phyloP scores from a whole-genome alignment of 2,797 vertebrate genomes.

The Danio tinwini region DNA sequence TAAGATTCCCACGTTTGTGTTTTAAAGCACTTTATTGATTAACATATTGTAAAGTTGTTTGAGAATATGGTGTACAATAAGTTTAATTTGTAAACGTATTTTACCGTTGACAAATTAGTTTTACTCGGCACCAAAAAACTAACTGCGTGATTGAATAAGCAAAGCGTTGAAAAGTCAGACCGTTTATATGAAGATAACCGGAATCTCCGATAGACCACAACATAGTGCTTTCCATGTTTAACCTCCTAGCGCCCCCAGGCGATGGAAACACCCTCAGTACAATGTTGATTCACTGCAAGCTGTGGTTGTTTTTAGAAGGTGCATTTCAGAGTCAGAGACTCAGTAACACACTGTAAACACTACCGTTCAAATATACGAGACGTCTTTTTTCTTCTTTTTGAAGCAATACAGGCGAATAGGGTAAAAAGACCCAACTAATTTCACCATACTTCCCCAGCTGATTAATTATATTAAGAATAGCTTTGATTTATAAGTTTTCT shows the following conservation, averaged over 20 bases:
- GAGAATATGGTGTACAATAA: neutral
- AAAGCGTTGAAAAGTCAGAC: neutral
- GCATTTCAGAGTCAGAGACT: neutral
- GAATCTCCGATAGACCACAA: neutral
- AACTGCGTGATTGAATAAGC: neutral
- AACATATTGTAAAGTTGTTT: neutral
- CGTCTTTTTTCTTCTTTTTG: too few species aligned
- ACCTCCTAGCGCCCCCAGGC: conserved; percentile 42
- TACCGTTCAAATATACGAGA: neutral
- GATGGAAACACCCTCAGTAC: neutral
- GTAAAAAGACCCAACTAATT: too few species aligned
- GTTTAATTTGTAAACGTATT: neutral
- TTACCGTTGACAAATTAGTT: neutral
- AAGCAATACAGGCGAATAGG: too few species aligned
- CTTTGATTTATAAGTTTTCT: too few species aligned
- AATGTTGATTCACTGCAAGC: neutral
- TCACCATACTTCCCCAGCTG: too few species aligned
- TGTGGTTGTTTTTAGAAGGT: neutral
- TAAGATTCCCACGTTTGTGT: neutral
- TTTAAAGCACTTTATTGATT: neutral
- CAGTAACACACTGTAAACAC: too few species aligned
- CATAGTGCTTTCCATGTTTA: neutral
- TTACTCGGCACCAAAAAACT: neutral
- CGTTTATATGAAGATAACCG: neutral
- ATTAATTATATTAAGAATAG: too few species aligned